Evolutionary conservation across 2,113 vertebrate species (phyloP).

Genomic region (Perca schrenkii): DNA sequence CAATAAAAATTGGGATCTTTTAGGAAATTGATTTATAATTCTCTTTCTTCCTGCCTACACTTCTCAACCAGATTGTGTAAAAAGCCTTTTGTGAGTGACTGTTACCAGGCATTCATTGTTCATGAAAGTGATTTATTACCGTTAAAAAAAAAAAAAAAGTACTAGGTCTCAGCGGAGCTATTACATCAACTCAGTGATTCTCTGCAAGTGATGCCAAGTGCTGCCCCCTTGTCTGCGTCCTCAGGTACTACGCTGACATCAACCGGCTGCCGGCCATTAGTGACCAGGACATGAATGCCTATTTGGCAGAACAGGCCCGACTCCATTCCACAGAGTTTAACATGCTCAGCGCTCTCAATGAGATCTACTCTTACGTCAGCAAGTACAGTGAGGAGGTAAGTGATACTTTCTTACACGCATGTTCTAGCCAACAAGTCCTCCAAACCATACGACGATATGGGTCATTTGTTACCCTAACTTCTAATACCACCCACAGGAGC

Average conservation of each 20-base stretch:
- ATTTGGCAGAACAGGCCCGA: constrained; percentile 97
- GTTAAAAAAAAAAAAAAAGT: constrained; percentile 5
- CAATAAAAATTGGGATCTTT: constrained; percentile 40
- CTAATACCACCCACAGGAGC: too few species aligned
- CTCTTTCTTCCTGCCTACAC: constrained; percentile 27
- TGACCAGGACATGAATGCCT: constrained; percentile 99
- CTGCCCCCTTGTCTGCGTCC: constrained; percentile 46
- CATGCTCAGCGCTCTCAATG: constrained; percentile 96
- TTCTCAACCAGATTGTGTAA: constrained; percentile 32
- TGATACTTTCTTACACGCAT: background rate
- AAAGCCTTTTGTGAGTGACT: constrained; percentile 29
- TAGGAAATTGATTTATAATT: constrained; percentile 48
- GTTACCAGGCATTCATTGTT: constrained; percentile 25
- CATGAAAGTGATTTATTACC: constrained; percentile 26
- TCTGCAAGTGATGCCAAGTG: constrained; percentile 23
- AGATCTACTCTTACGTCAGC: constrained; percentile 99
- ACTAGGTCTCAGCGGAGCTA: constrained; percentile 15
- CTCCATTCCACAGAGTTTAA: constrained; percentile 95
- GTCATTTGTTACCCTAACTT: too few species aligned
- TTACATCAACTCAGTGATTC: constrained; percentile 17
- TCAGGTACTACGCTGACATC: constrained; percentile 98
- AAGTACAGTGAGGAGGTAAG: constrained; percentile 98
- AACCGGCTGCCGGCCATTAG: constrained; percentile 96
- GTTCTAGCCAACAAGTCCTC: background rate
- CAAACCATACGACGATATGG: background rate